phyloP scores from a whole-genome alignment of 1,140 invertebrate genomes.

The Cepaea nemoralis region DNA sequence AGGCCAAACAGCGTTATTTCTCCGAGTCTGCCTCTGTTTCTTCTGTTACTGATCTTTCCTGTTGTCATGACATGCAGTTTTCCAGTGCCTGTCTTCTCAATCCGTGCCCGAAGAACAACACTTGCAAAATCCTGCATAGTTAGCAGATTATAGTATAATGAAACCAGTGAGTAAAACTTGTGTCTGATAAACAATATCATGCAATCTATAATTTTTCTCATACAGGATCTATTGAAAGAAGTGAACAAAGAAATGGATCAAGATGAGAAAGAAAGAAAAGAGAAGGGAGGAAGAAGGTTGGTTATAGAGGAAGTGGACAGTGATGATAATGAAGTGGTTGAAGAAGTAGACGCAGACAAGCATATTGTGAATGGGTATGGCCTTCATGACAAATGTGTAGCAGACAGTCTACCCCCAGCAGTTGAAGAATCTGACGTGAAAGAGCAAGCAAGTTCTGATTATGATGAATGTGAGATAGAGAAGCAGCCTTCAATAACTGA shows the following conservation, averaged over 20 bases:
- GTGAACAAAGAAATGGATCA: conserved; percentile 51
- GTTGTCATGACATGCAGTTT: no score
- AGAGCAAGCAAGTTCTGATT: conserved; percentile 29
- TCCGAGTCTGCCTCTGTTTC: no score
- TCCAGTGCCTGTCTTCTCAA: no score
- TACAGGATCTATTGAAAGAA: conserved; percentile 54
- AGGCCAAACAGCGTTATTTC: no score
- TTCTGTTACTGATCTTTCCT: no score
- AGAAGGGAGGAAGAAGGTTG: conserved; percentile 59
- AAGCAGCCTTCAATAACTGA: no score
- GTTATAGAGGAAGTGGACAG: conserved; percentile 65
- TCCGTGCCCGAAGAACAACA: no score
- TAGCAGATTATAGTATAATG: no score
- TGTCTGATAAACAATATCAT: no score
- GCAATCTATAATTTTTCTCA: background rate
- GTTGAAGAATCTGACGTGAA: conserved; percentile 41
- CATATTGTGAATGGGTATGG: conserved; percentile 23
- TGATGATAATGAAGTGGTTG: conserved; percentile 43
- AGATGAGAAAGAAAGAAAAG: conserved; percentile 53
- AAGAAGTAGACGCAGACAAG: conserved; percentile 31
- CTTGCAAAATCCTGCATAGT: no score
- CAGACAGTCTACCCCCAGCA: background rate
- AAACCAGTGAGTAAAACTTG: no score
- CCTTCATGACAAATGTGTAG: conserved; percentile 24
- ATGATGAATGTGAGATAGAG: no score